Percentiles rank a stretch among this genome's conserved stretches.
Conservation (phyloP, 2,113 vertebrate species). For the Toxotes jaculatrix region DNA sequence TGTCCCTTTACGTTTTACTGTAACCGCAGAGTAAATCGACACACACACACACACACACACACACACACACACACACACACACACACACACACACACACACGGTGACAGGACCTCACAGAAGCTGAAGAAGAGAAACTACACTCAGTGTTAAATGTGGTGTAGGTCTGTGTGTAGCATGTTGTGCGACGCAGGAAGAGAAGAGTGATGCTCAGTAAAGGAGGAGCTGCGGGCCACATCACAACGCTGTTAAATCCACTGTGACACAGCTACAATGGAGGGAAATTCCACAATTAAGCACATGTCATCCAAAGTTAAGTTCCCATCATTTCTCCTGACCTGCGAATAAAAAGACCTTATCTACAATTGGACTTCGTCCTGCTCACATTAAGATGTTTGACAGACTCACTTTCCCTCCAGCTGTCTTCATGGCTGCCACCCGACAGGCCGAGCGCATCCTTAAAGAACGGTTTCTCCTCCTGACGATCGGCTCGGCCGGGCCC, state of each 20-base stretch:
- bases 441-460: background rate
- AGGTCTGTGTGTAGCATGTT: too few relatives aligned
- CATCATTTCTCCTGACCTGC: constrained; percentile 14
- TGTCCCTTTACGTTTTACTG: too few relatives aligned
- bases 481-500: background rate
- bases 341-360: background rate
- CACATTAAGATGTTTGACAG: background rate
- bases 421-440: background rate
- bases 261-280: constrained; percentile 17
- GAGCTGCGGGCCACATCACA: constrained; percentile 10
- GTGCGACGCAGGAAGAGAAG: background rate
- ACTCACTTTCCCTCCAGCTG: background rate
- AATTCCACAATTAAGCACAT: constrained; percentile 28
- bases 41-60: too few relatives aligned
- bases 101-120: too few relatives aligned
- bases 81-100: too few relatives aligned
- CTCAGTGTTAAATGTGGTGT: too few relatives aligned
- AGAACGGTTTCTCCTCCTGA: constrained; percentile 10
- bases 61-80: too few relatives aligned
- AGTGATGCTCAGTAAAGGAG: background rate
- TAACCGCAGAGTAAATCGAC: too few relatives aligned
- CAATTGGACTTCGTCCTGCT: background rate
- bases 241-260: constrained; percentile 36
- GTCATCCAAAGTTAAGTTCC: constrained; percentile 19
- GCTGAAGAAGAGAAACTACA: background rate